Percentiles rank a stretch among this genome's conserved stretches.
Conservation (phyloP, 2,113 vertebrate genomes). For the Bufo gargarizans region DNA sequence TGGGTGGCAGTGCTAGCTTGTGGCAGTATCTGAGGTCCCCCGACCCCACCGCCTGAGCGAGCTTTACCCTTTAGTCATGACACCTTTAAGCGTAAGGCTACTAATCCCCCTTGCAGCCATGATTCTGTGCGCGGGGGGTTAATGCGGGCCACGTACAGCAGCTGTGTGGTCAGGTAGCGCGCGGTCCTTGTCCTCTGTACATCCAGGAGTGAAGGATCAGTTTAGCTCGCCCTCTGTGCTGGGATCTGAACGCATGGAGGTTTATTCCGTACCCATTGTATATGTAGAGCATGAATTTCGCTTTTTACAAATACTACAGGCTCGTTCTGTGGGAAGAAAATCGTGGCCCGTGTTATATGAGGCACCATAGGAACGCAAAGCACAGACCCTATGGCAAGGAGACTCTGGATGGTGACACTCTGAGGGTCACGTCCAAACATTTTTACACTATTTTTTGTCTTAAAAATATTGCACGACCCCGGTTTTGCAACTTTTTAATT, state of each 20-base stretch:
- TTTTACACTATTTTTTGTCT: too few species aligned
- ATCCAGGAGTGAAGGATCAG: background rate
- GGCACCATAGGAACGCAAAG: too few species aligned
- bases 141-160: constrained; percentile 23
- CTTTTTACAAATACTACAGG: background rate
- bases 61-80: constrained; percentile 51
- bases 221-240: background rate
- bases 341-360: too few species aligned
- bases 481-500: too few species aligned
- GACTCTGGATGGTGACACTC: too few species aligned
- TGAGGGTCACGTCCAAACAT: too few species aligned
- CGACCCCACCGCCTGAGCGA: constrained; percentile 75
- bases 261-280: background rate
- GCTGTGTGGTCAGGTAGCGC: constrained; percentile 1
- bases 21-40: constrained; percentile 75
- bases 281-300: background rate
- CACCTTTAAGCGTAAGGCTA: constrained; percentile 31
- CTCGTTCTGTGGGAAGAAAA: background rate
- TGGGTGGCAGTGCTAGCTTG: constrained; percentile 81
- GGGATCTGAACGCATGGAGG: background rate
- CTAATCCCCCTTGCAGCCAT: constrained; percentile 48
- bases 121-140: constrained; percentile 25
- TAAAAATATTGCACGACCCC: too few species aligned
- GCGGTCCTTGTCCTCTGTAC: too few species aligned
- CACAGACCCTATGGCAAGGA: too few species aligned